phyloP scores from a whole-genome alignment of 1,140 invertebrate species.

The Lepidurus arcticus region DNA sequence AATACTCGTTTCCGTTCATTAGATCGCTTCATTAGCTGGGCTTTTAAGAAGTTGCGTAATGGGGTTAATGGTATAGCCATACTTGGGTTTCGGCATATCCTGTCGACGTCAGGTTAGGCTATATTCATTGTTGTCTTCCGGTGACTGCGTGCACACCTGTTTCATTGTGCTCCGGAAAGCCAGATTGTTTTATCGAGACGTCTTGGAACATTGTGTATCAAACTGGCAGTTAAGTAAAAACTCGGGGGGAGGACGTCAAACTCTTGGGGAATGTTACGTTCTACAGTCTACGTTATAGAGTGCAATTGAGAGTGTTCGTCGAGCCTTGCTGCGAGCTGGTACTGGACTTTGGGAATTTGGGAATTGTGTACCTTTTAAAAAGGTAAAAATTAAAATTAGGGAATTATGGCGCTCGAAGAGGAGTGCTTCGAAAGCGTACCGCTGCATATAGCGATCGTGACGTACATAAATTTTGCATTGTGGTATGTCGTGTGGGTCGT shows the following conservation, averaged over 20 bases:
- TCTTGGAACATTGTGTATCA: not conserved
- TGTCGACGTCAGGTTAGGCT: constrained; percentile 9
- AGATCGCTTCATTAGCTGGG: not conserved
- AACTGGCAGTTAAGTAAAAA: not conserved
- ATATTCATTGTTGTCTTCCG: not conserved
- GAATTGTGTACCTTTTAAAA: too few species aligned
- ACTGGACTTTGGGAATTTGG: not conserved
- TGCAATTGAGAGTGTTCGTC: not conserved
- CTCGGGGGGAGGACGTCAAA: not conserved
- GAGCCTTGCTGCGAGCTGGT: not conserved
- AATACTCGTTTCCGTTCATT: too few species aligned
- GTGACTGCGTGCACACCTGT: not conserved
- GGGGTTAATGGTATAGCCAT: not conserved
- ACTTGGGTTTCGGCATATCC: constrained; percentile 1
- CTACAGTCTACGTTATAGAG: not conserved
- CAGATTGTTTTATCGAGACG: constrained; percentile 9
- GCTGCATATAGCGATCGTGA: constrained; percentile 71
- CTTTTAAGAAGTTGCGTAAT: not conserved
- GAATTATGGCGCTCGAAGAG: constrained; percentile 36
- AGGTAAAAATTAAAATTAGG: too few species aligned
- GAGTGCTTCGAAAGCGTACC: constrained; percentile 79
- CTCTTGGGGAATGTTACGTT: not conserved
- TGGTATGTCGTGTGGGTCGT: constrained; percentile 79
- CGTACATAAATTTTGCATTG: constrained; percentile 81
- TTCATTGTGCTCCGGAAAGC: not conserved